Base-by-base conservation (phyloP, 2,113 vertebrate species). In the Silurus asotus region DNA sequence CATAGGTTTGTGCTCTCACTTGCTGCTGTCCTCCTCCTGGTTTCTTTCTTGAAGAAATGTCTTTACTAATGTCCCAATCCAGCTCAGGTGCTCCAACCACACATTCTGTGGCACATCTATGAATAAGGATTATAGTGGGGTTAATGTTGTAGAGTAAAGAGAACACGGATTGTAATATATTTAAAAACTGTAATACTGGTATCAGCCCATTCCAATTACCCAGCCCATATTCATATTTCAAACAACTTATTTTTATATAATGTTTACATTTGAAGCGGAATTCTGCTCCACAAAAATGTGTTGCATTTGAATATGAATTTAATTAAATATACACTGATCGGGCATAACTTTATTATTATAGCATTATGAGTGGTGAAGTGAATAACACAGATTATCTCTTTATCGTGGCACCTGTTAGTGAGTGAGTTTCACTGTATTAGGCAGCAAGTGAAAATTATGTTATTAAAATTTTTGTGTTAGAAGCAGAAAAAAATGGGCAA, bases 61-160 rank as follows among this genome's bases (percentile, higher is more conserved):
- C 90, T 91, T 95, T 81, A 99, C 91, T 82, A 92, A 95, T 88
- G 92, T 84, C 0, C 93, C 95, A 91, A 97, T 91, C 86, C 88
- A 93, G 88, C 90, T 93, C 91, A 99, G 90, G 75, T 96, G 95
- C 79, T 93, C 94, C 88, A 85, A 89, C 94, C 94, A 94, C 2
- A 88, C 91, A 17, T 87, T 82, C 88, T 64, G 69, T 81, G 96
- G 94, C 88, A 96, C 89, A 61, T 96, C 98, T 99, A 91, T 59
- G 88, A 75, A 59, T 48, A 28, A 53, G 20, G 6, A 49, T 13
- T 25, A 79, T 9, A 17, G 28, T 55, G 17, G 49, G 15, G 19
- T 49, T 49, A 61, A n/a, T 9, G 8, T 6, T 19, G 37, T 5
- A 11, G 55, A 11, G n/a, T 37, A 58, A 8, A 4, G n/a, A 37